A percentile compares a stretch with the other conserved stretches of the same genome.
phyloP scores from a whole-genome alignment of 2,888 invertebrate species.

The Eristalis tenax region DNA sequence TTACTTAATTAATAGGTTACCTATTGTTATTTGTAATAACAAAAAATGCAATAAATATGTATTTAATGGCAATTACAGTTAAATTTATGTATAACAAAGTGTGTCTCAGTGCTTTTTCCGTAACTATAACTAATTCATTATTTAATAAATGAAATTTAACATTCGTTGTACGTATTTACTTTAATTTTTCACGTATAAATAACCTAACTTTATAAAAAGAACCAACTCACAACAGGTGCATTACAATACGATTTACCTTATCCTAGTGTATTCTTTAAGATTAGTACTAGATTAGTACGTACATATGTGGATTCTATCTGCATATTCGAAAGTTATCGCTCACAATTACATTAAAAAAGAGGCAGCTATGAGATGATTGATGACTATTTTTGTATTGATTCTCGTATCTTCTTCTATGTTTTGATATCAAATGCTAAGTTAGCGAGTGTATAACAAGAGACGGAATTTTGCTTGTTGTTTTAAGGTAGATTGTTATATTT shows the following conservation, averaged over 20 bases:
- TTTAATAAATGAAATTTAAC: slow-evolving; percentile 51
- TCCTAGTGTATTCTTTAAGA: not conserved
- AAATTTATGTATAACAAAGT: slow-evolving; percentile 54
- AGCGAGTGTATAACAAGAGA: slow-evolving; percentile 70
- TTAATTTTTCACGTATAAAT: slow-evolving; percentile 33
- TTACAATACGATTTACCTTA: not conserved
- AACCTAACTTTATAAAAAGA: slow-evolving; percentile 18
- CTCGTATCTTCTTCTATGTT: not conserved
- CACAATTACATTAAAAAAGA: slow-evolving; percentile 29
- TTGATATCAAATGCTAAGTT: slow-evolving; percentile 63
- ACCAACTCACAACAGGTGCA: slow-evolving; percentile 55
- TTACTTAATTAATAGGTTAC: slow-evolving; percentile 2
- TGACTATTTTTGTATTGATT: slow-evolving; percentile 6
- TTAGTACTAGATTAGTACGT: not conserved
- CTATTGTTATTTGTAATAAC: slow-evolving; percentile 31
- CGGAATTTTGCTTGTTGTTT: slow-evolving; percentile 58
- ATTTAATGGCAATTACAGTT: slow-evolving; percentile 55
- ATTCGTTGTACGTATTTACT: slow-evolving; percentile 63
- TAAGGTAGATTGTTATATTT: slow-evolving; percentile 62
- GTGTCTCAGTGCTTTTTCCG: slow-evolving; percentile 58
- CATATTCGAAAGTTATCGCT: not conserved
- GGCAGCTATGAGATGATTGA: slow-evolving; percentile 62
- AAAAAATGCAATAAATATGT: slow-evolving; percentile 54
- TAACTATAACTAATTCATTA: slow-evolving; percentile 55
- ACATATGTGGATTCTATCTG: slow-evolving; percentile 7